Conservation (phyloP, 2,113 vertebrate species). For the Grammomys dolichurus region DNA sequence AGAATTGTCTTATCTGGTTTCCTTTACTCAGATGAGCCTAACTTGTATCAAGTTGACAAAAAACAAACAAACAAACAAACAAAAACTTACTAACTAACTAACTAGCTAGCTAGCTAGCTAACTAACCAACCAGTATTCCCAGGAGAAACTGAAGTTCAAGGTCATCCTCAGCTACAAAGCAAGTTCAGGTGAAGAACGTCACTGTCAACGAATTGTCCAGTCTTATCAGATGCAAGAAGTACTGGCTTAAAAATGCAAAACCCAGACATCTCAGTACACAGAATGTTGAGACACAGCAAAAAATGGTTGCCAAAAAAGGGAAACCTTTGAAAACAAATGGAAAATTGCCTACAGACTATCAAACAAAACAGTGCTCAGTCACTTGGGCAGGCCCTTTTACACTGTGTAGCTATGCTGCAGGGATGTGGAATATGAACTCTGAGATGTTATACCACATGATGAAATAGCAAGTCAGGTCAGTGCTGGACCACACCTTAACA, state of each 20-base stretch:
- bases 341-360: neutral
- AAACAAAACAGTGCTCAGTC: neutral
- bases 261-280: neutral
- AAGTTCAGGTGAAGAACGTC: neutral
- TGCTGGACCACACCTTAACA: fast-evolving
- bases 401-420: neutral
- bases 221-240: neutral
- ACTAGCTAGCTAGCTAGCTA: neutral
- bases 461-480: neutral
- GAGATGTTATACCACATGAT: fast-evolving
- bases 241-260: neutral
- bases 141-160: neutral
- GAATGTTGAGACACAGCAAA: neutral
- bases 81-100: neutral
- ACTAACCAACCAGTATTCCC: neutral
- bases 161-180: neutral
- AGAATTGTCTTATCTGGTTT: neutral
- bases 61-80: neutral
- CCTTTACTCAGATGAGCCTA: neutral
- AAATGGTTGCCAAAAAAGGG: neutral
- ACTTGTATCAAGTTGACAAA: no score
- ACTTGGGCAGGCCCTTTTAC: neutral
- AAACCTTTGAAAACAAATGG: neutral
- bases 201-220: neutral
- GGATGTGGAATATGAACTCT: neutral